Conservation (phyloP, 92 coral and sea anemone genomes). For the Blastomussa wellsi region DNA sequence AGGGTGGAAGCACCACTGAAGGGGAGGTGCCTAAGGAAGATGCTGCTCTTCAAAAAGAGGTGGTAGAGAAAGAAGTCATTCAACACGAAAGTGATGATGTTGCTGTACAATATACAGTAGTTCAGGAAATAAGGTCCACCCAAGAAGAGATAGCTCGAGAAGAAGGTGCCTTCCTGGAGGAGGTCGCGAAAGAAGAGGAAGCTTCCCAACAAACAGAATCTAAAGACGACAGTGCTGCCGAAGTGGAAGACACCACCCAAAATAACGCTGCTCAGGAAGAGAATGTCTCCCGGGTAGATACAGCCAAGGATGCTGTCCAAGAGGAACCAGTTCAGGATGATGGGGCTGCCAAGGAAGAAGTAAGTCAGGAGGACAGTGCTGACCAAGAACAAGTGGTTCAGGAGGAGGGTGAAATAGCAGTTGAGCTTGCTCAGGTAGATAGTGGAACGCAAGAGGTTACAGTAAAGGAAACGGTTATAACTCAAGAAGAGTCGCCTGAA, state of each 20-base stretch:
- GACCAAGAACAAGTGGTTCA: neutral
- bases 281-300: neutral
- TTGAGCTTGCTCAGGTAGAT: conserved; percentile 18
- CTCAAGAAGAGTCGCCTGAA: conserved; percentile 9
- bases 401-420: neutral
- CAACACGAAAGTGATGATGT: neutral
- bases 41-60: neutral
- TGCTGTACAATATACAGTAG: neutral
- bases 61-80: neutral
- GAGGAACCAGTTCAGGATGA: conserved; percentile 6
- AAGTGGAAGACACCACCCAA: neutral
- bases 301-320: conserved; percentile 2
- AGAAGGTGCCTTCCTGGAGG: neutral
- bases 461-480: conserved; percentile 6
- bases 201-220: conserved; percentile 2
- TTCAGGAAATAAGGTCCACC: neutral
- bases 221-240: neutral
- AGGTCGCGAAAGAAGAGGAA: neutral
- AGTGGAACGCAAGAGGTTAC: conserved; percentile 10
- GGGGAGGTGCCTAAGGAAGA: neutral
- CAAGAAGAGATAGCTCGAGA: neutral
- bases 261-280: neutral
- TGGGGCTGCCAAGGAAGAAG: neutral
- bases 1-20: conserved; percentile 57
- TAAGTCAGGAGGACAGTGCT: neutral